Conservation (phyloP, 2,113 vertebrate genomes). For the Elaphurus davidianus region DNA sequence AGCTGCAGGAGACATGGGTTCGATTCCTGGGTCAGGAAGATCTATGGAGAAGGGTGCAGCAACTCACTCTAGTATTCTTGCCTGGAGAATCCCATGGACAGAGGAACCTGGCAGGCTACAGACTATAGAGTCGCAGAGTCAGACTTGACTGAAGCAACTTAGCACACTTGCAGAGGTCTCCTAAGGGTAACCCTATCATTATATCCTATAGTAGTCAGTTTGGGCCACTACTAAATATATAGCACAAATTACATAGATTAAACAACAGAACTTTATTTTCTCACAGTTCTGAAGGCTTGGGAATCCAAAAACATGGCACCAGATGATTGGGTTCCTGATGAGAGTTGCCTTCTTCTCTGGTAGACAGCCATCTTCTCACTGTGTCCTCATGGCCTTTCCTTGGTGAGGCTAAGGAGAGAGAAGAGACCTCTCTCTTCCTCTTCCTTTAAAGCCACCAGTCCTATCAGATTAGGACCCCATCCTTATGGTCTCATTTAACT, state of each 20-base stretch:
- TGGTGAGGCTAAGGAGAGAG: not conserved
- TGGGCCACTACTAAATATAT: not conserved
- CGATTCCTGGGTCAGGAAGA: not conserved
- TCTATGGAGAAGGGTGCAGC: not conserved
- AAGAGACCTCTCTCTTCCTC: not conserved
- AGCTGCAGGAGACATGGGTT: not conserved
- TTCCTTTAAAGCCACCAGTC: not conserved
- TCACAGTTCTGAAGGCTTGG: not conserved
- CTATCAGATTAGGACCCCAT: not conserved
- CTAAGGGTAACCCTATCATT: not conserved
- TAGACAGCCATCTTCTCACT: not conserved
- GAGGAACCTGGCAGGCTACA: not conserved
- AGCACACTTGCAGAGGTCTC: not conserved
- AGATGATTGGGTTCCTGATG: not conserved
- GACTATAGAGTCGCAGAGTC: rapidly evolving
- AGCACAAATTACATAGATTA: not conserved
- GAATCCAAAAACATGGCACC: not conserved
- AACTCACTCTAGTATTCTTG: not conserved
- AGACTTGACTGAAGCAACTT: not conserved
- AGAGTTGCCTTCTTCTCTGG: not conserved
- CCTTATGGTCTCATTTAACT: not conserved
- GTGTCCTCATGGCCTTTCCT: not conserved
- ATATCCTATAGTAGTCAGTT: not conserved
- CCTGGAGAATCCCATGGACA: not conserved
- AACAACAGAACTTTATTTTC: not conserved